Conservation (phyloP, 2,888 invertebrate species). For the Pardosa pseudoannulata region DNA sequence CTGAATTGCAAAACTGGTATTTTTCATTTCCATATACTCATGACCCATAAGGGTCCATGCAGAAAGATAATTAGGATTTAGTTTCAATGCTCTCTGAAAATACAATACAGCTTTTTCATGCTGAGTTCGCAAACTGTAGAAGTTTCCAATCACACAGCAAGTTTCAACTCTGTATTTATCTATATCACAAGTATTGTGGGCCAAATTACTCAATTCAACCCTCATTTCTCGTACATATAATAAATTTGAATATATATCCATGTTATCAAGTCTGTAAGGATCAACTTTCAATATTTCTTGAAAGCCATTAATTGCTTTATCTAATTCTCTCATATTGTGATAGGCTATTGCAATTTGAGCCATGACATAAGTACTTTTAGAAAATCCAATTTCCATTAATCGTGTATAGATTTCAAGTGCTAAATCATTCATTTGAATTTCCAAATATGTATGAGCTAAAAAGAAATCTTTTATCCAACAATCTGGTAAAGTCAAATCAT, state of each 20-base stretch:
- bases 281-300: conserved; percentile 89
- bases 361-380: conserved; percentile 90
- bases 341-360: conserved; percentile 95
- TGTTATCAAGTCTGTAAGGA: conserved; percentile 94
- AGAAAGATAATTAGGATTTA: conserved; percentile 95
- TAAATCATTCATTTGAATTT: conserved; percentile 92
- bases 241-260: conserved; percentile 97
- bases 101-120: conserved; percentile 98
- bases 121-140: conserved; percentile 81
- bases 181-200: conserved; percentile 93
- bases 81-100: conserved; percentile 94
- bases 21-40: conserved; percentile 99
- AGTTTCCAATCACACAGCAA: conserved; percentile 91
- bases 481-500: conserved; percentile 82
- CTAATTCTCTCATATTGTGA: conserved; percentile 89
- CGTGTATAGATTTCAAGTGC: conserved; percentile 89
- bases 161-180: conserved; percentile 98
- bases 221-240: conserved; percentile 93
- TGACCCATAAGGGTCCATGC: conserved; percentile 99
- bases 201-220: conserved; percentile 93
- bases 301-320: conserved; percentile 90
- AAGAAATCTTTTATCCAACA: conserved; percentile 98
- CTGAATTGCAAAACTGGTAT: conserved; percentile 98
- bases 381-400: conserved; percentile 87
- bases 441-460: conserved; percentile 91